Base-by-base conservation (phyloP, 2,888 invertebrate species). In the Sinentomon sp. region DNA sequence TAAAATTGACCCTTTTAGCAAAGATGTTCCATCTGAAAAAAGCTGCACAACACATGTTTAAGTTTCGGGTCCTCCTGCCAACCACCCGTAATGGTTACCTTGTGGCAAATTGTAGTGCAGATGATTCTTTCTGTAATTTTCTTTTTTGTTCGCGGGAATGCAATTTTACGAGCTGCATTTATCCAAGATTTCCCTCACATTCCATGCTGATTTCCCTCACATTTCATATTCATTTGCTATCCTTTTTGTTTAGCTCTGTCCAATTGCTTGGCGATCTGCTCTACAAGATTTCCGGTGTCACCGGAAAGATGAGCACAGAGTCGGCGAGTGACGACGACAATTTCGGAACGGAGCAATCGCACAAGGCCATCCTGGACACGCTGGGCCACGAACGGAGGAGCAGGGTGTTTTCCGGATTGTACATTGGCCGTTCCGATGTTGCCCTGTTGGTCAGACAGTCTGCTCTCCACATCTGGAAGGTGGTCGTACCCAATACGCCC, bases 281-380 rank as follows among this genome's bases (percentile, higher is more conserved):
- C 17, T 97, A 92, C 55, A 71, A 85, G 38, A 80, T 97, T 41
- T 89, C 92, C 2, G 94, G 89, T 30, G 92, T 97, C 1, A 77
- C 87, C 18, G 94, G 94, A 33, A 97, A 97, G 59, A 94, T 94
- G 89, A 85, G 85, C 21, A 94, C 94, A 1, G 89, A 92, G 56
- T 89, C 87, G 0, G 87, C 87, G 1, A 80, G 77, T 42, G 94
- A 97, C 53, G 97, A 97, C 52, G 97, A 97, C 51, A 97, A 94
- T 55, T 92, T 97, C 54, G 97, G 94, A 37, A 94, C 94, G 0
- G 89, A 89, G 51, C 80, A 78, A 50, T 85, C 85, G 2, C 85
- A 87, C 49, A 51, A 51, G 51, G 80, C 85, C 2, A 92, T 94
- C 40, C 75, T 87, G 44, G 63, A 64, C 31, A 71, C 82, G 7